Percentiles rank a stretch among this genome's conserved stretches.
Conservation (phyloP, 2,113 vertebrate species). For the Peromyscus leucopus region DNA sequence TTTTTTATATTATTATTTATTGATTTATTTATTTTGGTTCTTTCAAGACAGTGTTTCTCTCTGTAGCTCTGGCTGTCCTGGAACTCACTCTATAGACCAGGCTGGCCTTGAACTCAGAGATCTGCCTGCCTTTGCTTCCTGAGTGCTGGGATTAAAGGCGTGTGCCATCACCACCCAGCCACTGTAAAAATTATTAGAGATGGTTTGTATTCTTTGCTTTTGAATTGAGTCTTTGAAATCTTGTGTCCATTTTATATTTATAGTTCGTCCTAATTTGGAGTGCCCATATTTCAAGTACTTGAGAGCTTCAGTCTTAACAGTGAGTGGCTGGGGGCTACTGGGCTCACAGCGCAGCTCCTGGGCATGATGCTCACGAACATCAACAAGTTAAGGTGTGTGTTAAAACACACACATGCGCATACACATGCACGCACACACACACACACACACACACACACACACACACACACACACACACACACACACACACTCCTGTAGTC, state of each 20-base stretch:
- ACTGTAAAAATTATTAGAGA: slow-evolving; percentile 22
- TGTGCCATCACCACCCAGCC: neutral
- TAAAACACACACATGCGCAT: neutral
- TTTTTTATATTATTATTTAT: neutral
- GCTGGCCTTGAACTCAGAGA: neutral
- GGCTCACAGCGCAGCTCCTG: neutral
- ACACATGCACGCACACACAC: neutral
- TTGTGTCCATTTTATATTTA: neutral
- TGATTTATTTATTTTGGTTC: neutral
- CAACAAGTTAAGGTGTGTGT: neutral
- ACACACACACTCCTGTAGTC: neutral
- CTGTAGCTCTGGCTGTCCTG: neutral
- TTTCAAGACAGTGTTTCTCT: neutral
- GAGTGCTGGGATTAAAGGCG: neutral
- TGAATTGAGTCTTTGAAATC: slow-evolving; percentile 50
- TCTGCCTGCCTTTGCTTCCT: neutral
- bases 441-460: neutral
- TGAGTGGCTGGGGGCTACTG: neutral
- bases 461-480: too few species aligned
- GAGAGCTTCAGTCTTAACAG: neutral
- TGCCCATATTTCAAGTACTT: neutral
- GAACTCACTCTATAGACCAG: neutral
- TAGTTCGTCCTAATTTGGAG: neutral
- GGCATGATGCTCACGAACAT: neutral
- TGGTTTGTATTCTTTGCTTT: slow-evolving; percentile 52